Conservation (phyloP, 2,113 vertebrate species). For the Eulemur rufifrons region DNA sequence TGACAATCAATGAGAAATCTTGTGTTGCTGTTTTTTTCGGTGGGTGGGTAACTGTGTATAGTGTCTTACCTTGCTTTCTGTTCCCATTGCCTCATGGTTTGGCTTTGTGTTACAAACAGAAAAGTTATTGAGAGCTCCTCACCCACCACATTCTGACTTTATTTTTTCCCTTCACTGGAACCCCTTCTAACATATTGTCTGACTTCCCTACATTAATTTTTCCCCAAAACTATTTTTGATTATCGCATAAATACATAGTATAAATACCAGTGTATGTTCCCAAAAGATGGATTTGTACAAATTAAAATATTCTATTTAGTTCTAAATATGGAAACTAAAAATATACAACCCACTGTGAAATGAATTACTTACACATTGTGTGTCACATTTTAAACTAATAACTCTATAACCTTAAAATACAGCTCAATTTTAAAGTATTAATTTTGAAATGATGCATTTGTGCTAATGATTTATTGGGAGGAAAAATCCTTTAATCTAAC, state of each 20-base stretch:
- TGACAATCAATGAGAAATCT: not conserved
- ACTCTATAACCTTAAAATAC: constrained; percentile 76
- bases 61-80: not conserved
- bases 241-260: not conserved
- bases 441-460: constrained; percentile 81
- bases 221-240: not conserved
- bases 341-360: constrained; percentile 68
- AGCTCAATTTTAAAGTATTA: constrained; percentile 77
- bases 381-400: constrained; percentile 76
- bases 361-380: constrained; percentile 67
- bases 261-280: constrained; percentile 4
- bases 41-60: not conserved
- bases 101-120: not conserved
- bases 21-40: not conserved
- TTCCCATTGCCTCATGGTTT: not conserved
- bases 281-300: constrained; percentile 51
- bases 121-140: constrained; percentile 24
- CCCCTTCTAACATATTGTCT: not conserved
- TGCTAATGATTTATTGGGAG: constrained; percentile 79
- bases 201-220: not conserved
- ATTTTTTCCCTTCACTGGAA: not conserved
- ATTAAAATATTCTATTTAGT: constrained; percentile 68
- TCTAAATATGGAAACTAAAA: constrained; percentile 71
- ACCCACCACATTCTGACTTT: not conserved
- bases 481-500: constrained; percentile 73